Percentiles rank a stretch among this genome's conserved stretches.
phyloP scores from a whole-genome alignment of 2,888 invertebrate species.

The Anthoptus insignis region DNA sequence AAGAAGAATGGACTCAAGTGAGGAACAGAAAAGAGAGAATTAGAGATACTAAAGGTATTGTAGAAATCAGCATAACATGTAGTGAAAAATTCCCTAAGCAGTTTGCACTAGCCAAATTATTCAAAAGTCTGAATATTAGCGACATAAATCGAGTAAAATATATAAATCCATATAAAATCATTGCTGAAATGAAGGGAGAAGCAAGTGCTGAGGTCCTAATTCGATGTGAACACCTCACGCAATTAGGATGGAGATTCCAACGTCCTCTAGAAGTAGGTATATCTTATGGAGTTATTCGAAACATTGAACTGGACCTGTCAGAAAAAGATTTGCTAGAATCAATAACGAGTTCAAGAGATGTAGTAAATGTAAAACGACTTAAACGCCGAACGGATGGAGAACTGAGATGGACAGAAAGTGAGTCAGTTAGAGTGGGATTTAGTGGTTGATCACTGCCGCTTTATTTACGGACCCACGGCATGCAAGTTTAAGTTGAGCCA shows the following conservation, averaged over 20 bases:
- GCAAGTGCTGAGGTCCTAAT: background rate
- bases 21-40: background rate
- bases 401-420: conserved; percentile 12
- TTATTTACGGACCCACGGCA: background rate
- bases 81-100: conserved; percentile 15
- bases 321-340: conserved; percentile 15
- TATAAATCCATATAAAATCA: conserved; percentile 14
- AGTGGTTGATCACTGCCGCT: background rate
- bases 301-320: conserved; percentile 21
- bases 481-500: conserved; percentile 20
- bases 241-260: conserved; percentile 23
- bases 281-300: conserved; percentile 24
- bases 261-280: conserved; percentile 16
- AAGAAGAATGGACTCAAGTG: background rate
- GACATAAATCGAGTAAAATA: conserved; percentile 10
- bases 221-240: conserved; percentile 9
- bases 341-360: background rate
- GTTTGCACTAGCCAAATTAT: conserved; percentile 11
- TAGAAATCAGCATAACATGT: background rate
- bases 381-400: background rate
- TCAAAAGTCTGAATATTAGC: background rate
- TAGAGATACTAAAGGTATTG: background rate
- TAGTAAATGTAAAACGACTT: background rate
- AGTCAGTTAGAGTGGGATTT: conserved; percentile 2
- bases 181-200: background rate